Evolutionary conservation across 2,113 vertebrate species (phyloP).

Genomic region (Rhinogobius similis): DNA sequence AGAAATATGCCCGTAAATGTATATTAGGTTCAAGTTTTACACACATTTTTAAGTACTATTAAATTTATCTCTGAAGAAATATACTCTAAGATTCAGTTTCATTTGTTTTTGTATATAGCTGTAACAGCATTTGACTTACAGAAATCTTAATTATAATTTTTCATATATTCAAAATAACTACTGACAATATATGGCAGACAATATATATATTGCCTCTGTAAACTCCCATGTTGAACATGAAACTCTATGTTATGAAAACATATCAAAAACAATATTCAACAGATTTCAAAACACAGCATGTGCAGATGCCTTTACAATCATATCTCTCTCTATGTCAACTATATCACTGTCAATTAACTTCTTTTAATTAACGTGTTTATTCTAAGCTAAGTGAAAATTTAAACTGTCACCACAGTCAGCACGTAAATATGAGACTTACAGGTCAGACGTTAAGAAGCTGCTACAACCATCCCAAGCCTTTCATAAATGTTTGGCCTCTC

Average conservation of each 20-base stretch:
- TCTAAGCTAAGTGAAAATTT: background rate
- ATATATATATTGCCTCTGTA: no score
- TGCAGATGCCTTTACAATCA: background rate
- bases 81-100: no score
- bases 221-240: background rate
- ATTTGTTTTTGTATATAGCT: no score
- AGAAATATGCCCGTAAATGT: background rate
- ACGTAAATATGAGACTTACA: background rate
- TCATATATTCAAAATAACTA: no score
- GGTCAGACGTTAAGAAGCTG: background rate
- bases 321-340: background rate
- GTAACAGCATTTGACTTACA: no score
- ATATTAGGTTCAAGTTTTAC: no score
- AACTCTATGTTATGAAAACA: no score
- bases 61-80: background rate
- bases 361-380: background rate
- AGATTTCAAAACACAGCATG: background rate
- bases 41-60: background rate
- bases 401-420: background rate
- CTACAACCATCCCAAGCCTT: slow-evolving; percentile 4
- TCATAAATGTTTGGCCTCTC: slow-evolving; percentile 4
- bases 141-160: no score
- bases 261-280: background rate
- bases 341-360: background rate
- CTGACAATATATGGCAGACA: no score